A percentile compares a stretch with the other conserved stretches of the same genome.
Conservation (phyloP, 2,888 invertebrate species). For the Luperina nickerlii region DNA sequence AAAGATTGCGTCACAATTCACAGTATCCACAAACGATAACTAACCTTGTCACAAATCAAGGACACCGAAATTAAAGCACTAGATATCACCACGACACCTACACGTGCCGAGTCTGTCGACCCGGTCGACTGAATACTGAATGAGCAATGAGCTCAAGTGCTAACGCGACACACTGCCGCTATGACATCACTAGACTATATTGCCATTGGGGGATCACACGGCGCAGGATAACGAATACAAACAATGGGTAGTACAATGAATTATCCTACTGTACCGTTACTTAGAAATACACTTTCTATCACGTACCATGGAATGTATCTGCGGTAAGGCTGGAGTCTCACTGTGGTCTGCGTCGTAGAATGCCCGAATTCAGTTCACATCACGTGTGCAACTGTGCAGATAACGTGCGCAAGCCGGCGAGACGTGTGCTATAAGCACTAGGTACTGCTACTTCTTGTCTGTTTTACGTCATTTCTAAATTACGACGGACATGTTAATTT, state of each 20-base stretch:
- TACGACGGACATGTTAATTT: conserved; percentile 24
- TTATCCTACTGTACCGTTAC: conserved; percentile 37
- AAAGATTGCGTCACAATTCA: conserved; percentile 37
- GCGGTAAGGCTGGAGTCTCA: conserved; percentile 31
- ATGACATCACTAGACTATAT: conserved; percentile 49
- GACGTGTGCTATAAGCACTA: conserved; percentile 48
- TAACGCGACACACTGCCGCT: not conserved
- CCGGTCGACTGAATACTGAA: conserved; percentile 29
- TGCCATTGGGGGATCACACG: conserved; percentile 46
- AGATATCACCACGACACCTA: conserved; percentile 28
- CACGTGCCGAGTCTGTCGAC: conserved; percentile 21
- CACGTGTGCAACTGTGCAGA: conserved; percentile 23
- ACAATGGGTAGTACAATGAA: conserved; percentile 22
- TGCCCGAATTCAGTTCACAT: not conserved
- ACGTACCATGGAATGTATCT: conserved; percentile 47
- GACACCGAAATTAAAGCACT: conserved; percentile 45
- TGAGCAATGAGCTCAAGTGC: conserved; percentile 47
- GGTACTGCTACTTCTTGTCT: conserved; percentile 7
- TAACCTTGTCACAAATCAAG: conserved; percentile 54
- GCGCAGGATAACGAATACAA: conserved; percentile 25
- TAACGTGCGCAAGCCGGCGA: conserved; percentile 39
- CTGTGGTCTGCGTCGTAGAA: conserved; percentile 1
- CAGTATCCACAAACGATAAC: conserved; percentile 29
- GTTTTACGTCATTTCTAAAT: conserved; percentile 41
- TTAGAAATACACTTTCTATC: conserved; percentile 37